Percentiles rank a stretch among this genome's conserved stretches.
Evolutionary conservation across 2,113 vertebrate genomes (phyloP).

Genomic region (Syngnathoides biaculeatus): DNA sequence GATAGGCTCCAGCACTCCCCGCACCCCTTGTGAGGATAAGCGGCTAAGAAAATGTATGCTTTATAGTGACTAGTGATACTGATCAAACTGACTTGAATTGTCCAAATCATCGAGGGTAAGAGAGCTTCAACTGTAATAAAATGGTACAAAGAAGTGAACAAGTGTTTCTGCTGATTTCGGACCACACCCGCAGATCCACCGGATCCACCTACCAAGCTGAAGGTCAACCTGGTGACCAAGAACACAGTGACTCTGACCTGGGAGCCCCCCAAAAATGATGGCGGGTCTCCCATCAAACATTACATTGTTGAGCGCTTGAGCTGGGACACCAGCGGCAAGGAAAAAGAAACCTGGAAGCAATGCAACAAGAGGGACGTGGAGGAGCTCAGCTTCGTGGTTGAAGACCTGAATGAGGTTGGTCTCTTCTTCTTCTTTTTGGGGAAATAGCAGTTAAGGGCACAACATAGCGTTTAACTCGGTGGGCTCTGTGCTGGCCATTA

Average conservation of each 20-base stretch:
- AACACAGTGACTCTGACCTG: constrained; percentile 86
- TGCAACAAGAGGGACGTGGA: constrained; percentile 80
- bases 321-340: constrained; percentile 89
- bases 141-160: background rate
- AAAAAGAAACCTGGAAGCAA: constrained; percentile 96
- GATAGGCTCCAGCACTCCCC: too few relatives aligned
- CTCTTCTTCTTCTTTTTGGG: background rate
- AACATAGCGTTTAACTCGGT: too few relatives aligned
- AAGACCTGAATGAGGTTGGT: constrained; percentile 65
- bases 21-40: too few relatives aligned
- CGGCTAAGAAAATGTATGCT: too few relatives aligned
- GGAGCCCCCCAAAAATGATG: constrained; percentile 93
- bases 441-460: background rate
- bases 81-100: too few relatives aligned
- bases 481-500: too few relatives aligned
- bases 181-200: constrained; percentile 80
- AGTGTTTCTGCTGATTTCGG: background rate
- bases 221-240: constrained; percentile 90
- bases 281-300: constrained; percentile 92
- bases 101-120: too few relatives aligned
- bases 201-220: constrained; percentile 92
- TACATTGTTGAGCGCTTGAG: constrained; percentile 91
- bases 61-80: too few relatives aligned
- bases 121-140: too few relatives aligned
- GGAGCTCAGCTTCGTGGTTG: constrained; percentile 62